Evolutionary conservation across 2,797 vertebrate genomes (phyloP).

Genomic region (Lagorchestes hirsutus): DNA sequence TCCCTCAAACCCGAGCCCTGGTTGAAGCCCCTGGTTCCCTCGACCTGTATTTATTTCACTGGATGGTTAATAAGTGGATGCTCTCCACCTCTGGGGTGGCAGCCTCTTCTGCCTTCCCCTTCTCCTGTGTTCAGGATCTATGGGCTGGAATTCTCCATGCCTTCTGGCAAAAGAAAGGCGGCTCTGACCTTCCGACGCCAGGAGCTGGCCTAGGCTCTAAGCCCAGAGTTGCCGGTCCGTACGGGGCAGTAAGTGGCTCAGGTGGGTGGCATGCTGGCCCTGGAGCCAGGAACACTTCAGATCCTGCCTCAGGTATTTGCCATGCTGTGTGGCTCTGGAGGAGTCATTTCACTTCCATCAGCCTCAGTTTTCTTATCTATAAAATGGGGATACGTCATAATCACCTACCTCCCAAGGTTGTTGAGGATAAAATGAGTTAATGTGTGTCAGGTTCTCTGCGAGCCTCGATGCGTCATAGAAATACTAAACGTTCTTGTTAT

Average conservation of each 20-base stretch:
- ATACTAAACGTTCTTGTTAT: background rate
- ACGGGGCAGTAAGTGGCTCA: background rate
- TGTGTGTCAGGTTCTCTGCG: background rate
- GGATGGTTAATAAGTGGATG: background rate
- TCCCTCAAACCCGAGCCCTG: accelerated
- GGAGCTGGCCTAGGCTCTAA: background rate
- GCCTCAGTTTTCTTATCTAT: background rate
- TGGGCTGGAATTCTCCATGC: background rate
- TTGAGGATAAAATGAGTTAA: background rate
- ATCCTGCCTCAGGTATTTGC: background rate
- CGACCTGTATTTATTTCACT: background rate
- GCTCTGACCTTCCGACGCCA: background rate
- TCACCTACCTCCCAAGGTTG: background rate
- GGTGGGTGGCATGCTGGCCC: background rate
- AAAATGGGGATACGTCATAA: background rate
- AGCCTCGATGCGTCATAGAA: background rate
- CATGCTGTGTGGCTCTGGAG: background rate
- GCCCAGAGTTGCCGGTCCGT: background rate
- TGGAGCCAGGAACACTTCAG: background rate
- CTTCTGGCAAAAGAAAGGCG: background rate
- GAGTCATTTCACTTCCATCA: background rate
- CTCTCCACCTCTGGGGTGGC: background rate
- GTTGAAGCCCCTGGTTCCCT: background rate
- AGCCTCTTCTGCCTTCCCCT: background rate
- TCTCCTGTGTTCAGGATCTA: background rate